phyloP scores from a whole-genome alignment of 1,140 invertebrate species.

The Cepaea nemoralis region DNA sequence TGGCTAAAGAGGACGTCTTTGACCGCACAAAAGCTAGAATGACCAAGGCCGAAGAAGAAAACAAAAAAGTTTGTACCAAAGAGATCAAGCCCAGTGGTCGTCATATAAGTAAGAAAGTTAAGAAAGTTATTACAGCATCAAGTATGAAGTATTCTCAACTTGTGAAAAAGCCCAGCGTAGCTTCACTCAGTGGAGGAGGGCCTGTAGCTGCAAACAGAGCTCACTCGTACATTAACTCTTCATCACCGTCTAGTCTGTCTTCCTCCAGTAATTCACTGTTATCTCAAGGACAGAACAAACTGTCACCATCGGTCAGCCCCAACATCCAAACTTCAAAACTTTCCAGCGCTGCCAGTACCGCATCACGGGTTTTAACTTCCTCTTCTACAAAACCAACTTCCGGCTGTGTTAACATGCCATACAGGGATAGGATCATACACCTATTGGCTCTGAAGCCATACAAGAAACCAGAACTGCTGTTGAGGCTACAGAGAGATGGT shows the following conservation, averaged over 20 bases:
- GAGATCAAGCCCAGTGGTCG: constrained; percentile 91
- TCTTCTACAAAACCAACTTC: constrained; percentile 69
- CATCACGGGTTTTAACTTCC: constrained; percentile 33
- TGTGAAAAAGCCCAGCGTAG: neutral
- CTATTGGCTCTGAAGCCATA: constrained; percentile 90
- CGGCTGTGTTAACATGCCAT: constrained; percentile 80
- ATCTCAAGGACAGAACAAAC: constrained; percentile 38
- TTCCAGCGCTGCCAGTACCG: constrained; percentile 56
- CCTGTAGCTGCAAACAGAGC: neutral
- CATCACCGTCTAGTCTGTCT: constrained; percentile 30
- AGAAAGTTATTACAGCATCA: constrained; percentile 76
- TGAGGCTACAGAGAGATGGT: constrained; percentile 86
- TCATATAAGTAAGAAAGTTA: constrained; percentile 79
- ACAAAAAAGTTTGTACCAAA: constrained; percentile 92
- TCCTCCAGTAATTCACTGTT: constrained; percentile 24
- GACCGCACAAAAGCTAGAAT: constrained; percentile 89
- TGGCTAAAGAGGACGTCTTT: constrained; percentile 94
- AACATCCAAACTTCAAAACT: constrained; percentile 63
- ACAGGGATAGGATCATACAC: constrained; percentile 92
- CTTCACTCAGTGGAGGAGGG: neutral
- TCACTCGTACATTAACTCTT: neutral
- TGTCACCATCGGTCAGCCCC: constrained; percentile 25
- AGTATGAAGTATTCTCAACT: constrained; percentile 17
- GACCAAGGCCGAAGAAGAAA: constrained; percentile 86
- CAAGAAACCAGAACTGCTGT: constrained; percentile 90